A percentile compares a stretch with the other conserved stretches of the same genome.
phyloP scores from a whole-genome alignment of 2,888 invertebrate species.

The Blastobasis lacticolella region DNA sequence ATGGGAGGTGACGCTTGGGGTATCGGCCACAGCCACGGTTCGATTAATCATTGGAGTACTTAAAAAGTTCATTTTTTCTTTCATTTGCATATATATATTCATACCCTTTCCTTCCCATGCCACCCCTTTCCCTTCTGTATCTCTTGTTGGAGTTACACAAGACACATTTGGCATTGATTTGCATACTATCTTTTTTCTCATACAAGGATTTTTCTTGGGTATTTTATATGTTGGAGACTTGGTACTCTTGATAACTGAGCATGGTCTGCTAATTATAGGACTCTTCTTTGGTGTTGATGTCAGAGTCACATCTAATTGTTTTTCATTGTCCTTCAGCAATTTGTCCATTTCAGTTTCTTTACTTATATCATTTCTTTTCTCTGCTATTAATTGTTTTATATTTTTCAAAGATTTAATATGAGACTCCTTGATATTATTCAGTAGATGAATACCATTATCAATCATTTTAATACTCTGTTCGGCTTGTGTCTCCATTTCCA shows the following conservation, averaged over 20 bases:
- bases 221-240: conserved; percentile 57
- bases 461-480: conserved; percentile 40
- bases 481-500: conserved; percentile 39
- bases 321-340: conserved; percentile 21
- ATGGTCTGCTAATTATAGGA: conserved; percentile 21
- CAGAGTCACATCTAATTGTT: conserved; percentile 16
- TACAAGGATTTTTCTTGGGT: conserved; percentile 45
- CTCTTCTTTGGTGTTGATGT: conserved; percentile 19
- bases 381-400: conserved; percentile 38
- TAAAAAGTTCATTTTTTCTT: conserved; percentile 52
- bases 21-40: conserved; percentile 26
- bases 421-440: conserved; percentile 39
- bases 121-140: conserved; percentile 17
- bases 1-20: conserved; percentile 49
- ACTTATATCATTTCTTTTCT: conserved; percentile 24
- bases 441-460: conserved; percentile 33
- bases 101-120: conserved; percentile 27
- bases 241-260: conserved; percentile 39
- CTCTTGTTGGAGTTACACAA: conserved; percentile 33
- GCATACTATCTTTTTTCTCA: conserved; percentile 43
- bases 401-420: conserved; percentile 38
- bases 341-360: conserved; percentile 21
- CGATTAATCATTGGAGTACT: conserved; percentile 44
- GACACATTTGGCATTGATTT: conserved; percentile 53
- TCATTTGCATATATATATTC: conserved; percentile 57